Evolutionary conservation across 2,888 invertebrate species (phyloP).

Genomic region (Pseudanteris insignis): DNA sequence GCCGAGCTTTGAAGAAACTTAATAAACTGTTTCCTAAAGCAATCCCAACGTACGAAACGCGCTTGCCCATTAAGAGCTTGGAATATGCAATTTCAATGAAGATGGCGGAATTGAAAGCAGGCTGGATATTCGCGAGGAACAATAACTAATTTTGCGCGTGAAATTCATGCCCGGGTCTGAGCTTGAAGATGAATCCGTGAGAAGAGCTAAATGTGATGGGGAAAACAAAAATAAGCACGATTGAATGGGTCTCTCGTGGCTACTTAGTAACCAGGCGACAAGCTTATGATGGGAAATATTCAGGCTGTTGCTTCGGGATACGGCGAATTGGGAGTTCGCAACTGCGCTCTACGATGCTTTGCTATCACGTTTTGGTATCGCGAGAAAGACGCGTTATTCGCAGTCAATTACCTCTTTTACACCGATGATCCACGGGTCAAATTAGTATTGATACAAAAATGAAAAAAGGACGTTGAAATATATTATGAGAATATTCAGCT

Average conservation of each 20-base stretch:
- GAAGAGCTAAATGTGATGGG: no score
- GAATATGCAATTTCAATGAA: conserved; percentile 34
- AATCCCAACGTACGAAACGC: conserved; percentile 32
- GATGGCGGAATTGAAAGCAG: neutral
- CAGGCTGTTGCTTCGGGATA: no score
- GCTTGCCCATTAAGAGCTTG: conserved; percentile 29
- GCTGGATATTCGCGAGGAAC: conserved; percentile 18
- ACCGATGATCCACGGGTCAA: no score
- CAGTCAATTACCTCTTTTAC: no score
- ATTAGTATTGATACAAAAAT: no score
- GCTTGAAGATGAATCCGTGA: neutral
- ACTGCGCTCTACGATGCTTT: no score
- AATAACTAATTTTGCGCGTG: conserved; percentile 9
- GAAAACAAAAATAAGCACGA: neutral
- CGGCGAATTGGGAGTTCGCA: no score
- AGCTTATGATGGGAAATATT: neutral
- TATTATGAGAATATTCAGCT: no score
- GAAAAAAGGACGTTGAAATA: no score
- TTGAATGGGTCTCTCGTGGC: neutral
- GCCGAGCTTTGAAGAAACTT: conserved; percentile 26
- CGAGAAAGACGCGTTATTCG: no score
- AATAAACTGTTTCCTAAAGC: conserved; percentile 38
- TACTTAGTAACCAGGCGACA: conserved; percentile 1
- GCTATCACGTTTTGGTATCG: no score
- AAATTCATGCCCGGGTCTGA: conserved; percentile 5